Base-by-base conservation (phyloP, 2,888 invertebrate genomes). In the Philereme vetulata region DNA sequence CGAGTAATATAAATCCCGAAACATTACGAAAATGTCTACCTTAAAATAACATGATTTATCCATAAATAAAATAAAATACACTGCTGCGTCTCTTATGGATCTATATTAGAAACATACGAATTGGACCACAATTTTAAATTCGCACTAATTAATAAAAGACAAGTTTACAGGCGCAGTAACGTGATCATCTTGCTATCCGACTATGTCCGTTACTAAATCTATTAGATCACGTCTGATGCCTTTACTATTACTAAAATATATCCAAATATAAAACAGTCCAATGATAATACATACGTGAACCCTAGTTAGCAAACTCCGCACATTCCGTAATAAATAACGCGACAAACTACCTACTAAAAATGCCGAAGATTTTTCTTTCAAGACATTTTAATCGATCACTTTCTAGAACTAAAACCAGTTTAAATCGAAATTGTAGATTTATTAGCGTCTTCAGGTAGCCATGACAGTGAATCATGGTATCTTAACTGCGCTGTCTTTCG, bases 111-210 rank as follows among this genome's bases (percentile, higher is more conserved):
- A 86, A 90, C 86, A 84, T 85, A 86, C 85, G 85, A 86, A 89
- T 91, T 91, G 91, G 91, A 91, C 91, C 91, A 86, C 91, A 79
- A 82, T 89, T 88, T 88, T 82, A 86, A 85, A 85, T 88, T 90
- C 85, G 80, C 86, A 82, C 87, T 90, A 87, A 86, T 81, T 81
- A 84, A 85, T 77, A 81, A 80, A 82, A 67, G 56, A 63, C 54
- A 57, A 55, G 70, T 72, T 77, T 74, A 75, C 66, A 77, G 81
- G 77, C 80, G 74, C 71, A 70, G 66, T 67, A 68, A 68, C 72
- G 74, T 67, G 65, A 72, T 72, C 64, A 66, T 66, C 65, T 53
- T 60, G 54, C 74, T 75, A 72, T 60, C 45, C 62, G 66, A 67
- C 74, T 75, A 79, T 66, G 66, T 68, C 69, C 51, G 42, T 59